phyloP scores from a whole-genome alignment of 2,888 invertebrate species.

The Aproaerema taeniolella region DNA sequence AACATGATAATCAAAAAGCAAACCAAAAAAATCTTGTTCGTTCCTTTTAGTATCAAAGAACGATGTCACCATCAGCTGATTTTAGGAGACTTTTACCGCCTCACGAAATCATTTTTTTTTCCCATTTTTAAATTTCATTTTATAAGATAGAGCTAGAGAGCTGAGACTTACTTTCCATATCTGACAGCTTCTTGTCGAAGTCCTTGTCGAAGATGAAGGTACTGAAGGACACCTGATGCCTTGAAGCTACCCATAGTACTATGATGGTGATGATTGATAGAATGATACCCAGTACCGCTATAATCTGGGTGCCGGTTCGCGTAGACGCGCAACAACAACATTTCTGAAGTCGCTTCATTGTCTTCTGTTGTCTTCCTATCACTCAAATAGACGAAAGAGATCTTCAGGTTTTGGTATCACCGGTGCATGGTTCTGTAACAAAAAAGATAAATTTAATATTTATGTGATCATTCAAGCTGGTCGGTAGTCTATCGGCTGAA shows the following conservation, averaged over 20 bases:
- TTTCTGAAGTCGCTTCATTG: constrained; percentile 76
- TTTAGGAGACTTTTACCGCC: too few relatives aligned
- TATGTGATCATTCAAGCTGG: too few relatives aligned
- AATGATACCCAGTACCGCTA: constrained; percentile 85
- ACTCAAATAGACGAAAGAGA: constrained; percentile 5
- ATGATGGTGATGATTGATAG: constrained; percentile 83
- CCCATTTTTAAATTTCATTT: too few relatives aligned
- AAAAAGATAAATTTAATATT: not conserved
- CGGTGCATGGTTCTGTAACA: constrained; percentile 8
- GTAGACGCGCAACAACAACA: constrained; percentile 86
- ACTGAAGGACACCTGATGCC: constrained; percentile 81
- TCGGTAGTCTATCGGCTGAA: too few relatives aligned
- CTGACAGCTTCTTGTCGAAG: constrained; percentile 72
- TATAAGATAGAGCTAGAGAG: too few relatives aligned
- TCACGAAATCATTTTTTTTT: too few relatives aligned
- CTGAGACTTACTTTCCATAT: constrained; percentile 79
- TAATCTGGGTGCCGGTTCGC: constrained; percentile 84
- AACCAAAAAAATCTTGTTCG: too few relatives aligned
- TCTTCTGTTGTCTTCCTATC: constrained; percentile 1
- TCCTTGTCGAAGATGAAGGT: constrained; percentile 86
- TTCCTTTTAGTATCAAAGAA: too few relatives aligned
- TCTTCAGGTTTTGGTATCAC: constrained; percentile 3
- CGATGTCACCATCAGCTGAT: too few relatives aligned
- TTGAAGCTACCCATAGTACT: constrained; percentile 77
- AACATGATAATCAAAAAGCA: too few relatives aligned